These are phyloP conservation scores for Colius striatus DNA, from an alignment of 2,113 vertebrate genomes.

Conservation along the genomic window DNA sequence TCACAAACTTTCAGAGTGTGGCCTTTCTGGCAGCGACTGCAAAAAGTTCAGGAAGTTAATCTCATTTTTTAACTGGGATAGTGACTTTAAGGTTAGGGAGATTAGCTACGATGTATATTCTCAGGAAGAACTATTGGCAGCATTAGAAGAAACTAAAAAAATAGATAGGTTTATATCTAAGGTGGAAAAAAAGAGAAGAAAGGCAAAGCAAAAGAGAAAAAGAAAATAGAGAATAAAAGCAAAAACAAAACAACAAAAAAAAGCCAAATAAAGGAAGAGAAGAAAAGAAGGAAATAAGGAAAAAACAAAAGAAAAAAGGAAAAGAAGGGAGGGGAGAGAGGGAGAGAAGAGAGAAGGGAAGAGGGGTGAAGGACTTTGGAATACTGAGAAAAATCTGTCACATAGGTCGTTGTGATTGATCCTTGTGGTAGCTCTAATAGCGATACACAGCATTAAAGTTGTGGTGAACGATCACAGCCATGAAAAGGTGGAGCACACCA, in stretches of 20 bases:
- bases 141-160: background rate
- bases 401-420: background rate
- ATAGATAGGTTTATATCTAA: background rate
- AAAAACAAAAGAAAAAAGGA: no score
- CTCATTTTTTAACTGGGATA: constrained; percentile 35
- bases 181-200: background rate
- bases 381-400: background rate
- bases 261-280: background rate
- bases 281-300: no score
- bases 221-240: background rate
- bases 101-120: constrained; percentile 20
- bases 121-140: background rate
- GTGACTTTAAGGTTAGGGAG: constrained; percentile 36
- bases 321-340: background rate
- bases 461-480: background rate
- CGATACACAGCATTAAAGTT: background rate
- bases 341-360: no score
- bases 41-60: constrained; percentile 52
- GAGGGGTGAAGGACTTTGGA: background rate
- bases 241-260: background rate
- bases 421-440: background rate
- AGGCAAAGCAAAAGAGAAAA: background rate
- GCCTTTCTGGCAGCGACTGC: constrained; percentile 14
- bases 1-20: constrained; percentile 34
- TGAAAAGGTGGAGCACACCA: background rate